A percentile compares a stretch with the other conserved stretches of the same genome.
These are phyloP conservation scores for Zygogramma bicolorata DNA, from an alignment of 2,888 invertebrate species.

Conservation along the genomic window DNA sequence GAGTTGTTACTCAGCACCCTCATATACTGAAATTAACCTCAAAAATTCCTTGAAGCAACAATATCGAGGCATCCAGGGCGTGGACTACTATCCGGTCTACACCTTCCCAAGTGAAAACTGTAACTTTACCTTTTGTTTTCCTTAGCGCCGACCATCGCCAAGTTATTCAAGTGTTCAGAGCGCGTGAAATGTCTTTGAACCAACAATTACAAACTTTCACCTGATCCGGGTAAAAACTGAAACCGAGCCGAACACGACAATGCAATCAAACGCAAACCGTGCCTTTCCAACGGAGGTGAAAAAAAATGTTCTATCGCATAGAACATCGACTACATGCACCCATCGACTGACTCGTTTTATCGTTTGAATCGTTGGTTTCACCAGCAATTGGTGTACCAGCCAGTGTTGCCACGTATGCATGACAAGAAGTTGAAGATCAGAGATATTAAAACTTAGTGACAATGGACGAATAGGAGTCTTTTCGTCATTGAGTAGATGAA, in stretches of 20 bases:
- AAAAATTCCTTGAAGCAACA: too few relatives aligned
- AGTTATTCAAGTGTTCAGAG: conserved; percentile 1
- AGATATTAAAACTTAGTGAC: too few relatives aligned
- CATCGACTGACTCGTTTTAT: not conserved
- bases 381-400: not conserved
- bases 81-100: too few relatives aligned
- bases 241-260: not conserved
- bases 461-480: too few relatives aligned
- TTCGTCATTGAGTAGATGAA: too few relatives aligned
- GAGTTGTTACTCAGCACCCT: too few relatives aligned
- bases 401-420: too few relatives aligned
- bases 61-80: too few relatives aligned
- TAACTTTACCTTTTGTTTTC: conserved; percentile 34
- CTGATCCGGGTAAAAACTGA: conserved; percentile 19
- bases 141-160: conserved; percentile 33
- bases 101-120: not conserved
- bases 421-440: too few relatives aligned
- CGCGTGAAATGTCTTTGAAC: conserved; percentile 25
- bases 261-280: not conserved
- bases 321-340: not conserved
- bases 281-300: not conserved
- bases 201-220: conserved; percentile 29
- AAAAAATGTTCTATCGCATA: not conserved
- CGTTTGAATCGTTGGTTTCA: not conserved
- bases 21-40: too few relatives aligned